Evolutionary conservation across 2,888 invertebrate species (phyloP), one percentile per base, ranked within the genome.

Genomic region (Spicauda simplicius): DNA sequence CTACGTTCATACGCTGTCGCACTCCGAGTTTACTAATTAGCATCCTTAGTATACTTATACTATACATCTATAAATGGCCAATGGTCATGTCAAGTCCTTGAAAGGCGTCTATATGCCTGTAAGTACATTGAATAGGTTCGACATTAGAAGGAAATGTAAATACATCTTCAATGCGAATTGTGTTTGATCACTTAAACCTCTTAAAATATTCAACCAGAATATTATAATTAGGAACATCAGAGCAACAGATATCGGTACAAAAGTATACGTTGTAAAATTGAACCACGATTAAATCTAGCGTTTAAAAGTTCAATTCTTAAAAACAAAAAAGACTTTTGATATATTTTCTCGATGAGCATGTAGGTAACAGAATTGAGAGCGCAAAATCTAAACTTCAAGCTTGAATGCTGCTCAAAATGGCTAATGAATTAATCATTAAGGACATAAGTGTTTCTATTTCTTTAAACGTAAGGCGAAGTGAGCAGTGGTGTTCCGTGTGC

Each of bases 361-460:
- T 45, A 45, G n/a, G 45, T 45, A 45, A 45, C 0, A n/a, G 5
- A 45, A 45, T 45, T 45, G 45, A 45, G 45, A 45, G 45, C 45
- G 45, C n/a, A 45, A 45, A 45, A 45, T 45, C 4, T 45, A 45
- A 14, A 41, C 19, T 11, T 41, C 45, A 48, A 45, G 14, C 7
- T 54, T 41, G n/a, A 41, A 54, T 53, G 20, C 37, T 54, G 41
- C 62, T 48, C 59, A 16, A 60, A 60, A n/a, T 59, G 30, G 25
- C 16, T 60, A 7, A 57, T 64, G 57, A 64, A 64, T 64, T 52
- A 64, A 52, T 58, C 57, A 58, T 64, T 37, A 64, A 64, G 64
- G 64, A 57, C 64, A 52, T 48, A 55, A 6, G 25, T 63, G 14
- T 57, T 57, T 57, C 20, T 57, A 57, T 64, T 64, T 52, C 20